Conservation (phyloP, 2,888 invertebrate species). For the Nephrotoma guestfalica region DNA sequence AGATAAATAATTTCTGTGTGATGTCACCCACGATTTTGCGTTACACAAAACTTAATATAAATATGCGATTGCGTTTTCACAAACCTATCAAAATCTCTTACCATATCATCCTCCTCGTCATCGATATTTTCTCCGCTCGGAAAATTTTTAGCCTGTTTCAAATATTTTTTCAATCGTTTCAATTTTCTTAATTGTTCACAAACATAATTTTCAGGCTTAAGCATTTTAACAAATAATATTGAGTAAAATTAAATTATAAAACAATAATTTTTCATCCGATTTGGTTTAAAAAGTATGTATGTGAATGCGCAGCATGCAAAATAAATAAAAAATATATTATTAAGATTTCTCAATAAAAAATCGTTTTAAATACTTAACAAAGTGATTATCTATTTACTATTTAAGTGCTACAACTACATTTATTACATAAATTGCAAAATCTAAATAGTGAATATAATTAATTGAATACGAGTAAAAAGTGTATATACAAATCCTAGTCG, state of each 20-base stretch:
- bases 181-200: slow-evolving; percentile 31
- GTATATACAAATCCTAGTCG: not conserved
- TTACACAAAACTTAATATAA: not conserved
- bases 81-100: slow-evolving; percentile 32
- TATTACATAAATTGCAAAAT: not conserved
- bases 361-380: not conserved
- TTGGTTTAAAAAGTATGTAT: not conserved
- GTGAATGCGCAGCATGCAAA: slow-evolving; percentile 2
- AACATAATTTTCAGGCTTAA: slow-evolving; percentile 29
- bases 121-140: slow-evolving; percentile 39
- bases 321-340: not conserved
- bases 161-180: slow-evolving; percentile 31
- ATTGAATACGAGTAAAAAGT: not conserved
- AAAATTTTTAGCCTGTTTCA: slow-evolving; percentile 26
- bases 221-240: not conserved
- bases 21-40: not conserved
- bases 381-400: not conserved
- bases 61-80: not conserved
- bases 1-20: not conserved
- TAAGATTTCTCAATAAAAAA: not conserved
- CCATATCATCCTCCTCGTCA: slow-evolving; percentile 56
- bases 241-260: not conserved
- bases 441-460: not conserved
- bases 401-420: not conserved
- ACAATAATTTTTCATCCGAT: not conserved